Conservation (phyloP, 1,140 invertebrate genomes). For the Drosophila watanabei region DNA sequence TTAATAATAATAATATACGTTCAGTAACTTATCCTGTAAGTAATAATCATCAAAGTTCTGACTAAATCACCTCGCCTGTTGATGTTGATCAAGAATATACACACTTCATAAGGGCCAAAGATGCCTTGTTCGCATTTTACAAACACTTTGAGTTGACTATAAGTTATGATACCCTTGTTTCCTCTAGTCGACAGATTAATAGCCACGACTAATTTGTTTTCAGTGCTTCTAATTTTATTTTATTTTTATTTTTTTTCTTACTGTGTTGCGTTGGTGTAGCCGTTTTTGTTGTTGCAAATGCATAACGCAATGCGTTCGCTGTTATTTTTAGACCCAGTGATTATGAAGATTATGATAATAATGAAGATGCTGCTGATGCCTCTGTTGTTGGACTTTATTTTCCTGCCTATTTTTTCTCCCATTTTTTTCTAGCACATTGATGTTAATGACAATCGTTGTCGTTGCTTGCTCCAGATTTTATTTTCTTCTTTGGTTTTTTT, state of each 20-base stretch:
- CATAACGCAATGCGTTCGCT: slow-evolving; percentile 68
- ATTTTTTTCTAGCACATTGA: slow-evolving; percentile 46
- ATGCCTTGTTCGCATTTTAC: not conserved
- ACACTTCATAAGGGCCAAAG: not conserved
- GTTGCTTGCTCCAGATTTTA: slow-evolving; percentile 6
- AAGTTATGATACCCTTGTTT: not conserved
- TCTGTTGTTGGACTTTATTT: slow-evolving; percentile 13
- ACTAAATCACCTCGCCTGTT: not conserved
- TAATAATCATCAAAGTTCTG: not conserved
- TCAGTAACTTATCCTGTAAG: not conserved
- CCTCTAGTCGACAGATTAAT: not conserved
- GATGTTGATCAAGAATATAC: not conserved
- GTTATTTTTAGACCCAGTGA: slow-evolving; percentile 66
- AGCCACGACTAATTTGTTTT: slow-evolving; percentile 3
- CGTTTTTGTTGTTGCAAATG: slow-evolving; percentile 30
- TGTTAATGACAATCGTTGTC: slow-evolving; percentile 52
- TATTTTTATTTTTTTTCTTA: not conserved
- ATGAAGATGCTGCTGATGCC: slow-evolving; percentile 30
- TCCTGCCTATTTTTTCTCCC: slow-evolving; percentile 3
- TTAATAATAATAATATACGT: too few species aligned
- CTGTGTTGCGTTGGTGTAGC: slow-evolving; percentile 19
- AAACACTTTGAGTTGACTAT: not conserved
- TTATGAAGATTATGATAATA: slow-evolving; percentile 34
- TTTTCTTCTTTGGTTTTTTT: not conserved
- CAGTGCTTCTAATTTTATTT: not conserved